A percentile compares a stretch with the other conserved stretches of the same genome.
Conservation (phyloP, 1,140 invertebrate species). For the Zaprionus camerounensis region DNA sequence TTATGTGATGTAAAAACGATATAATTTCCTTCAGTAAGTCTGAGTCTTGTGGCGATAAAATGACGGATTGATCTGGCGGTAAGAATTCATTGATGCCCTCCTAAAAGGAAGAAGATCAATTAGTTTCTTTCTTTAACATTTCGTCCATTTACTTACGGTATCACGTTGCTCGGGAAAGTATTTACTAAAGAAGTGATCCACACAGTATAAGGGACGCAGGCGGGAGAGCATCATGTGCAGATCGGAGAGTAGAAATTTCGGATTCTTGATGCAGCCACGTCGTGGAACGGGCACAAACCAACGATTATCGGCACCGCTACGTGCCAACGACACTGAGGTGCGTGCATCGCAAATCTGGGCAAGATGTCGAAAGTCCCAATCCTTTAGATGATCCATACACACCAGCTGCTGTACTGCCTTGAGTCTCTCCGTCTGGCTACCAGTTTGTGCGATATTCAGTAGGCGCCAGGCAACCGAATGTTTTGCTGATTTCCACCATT, state of each 20-base stretch:
- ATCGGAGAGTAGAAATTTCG: slow-evolving; percentile 75
- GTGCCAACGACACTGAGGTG: slow-evolving; percentile 87
- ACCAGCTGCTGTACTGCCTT: slow-evolving; percentile 84
- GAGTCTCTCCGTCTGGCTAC: slow-evolving; percentile 79
- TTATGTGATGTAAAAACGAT: slow-evolving; percentile 87
- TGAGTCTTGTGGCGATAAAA: slow-evolving; percentile 63
- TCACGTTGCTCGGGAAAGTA: slow-evolving; percentile 76
- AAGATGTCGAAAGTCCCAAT: slow-evolving; percentile 87
- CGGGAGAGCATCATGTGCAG: slow-evolving; percentile 69
- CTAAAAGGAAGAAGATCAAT: slow-evolving; percentile 21
- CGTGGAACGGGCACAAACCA: slow-evolving; percentile 85
- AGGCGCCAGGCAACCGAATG: slow-evolving; percentile 85
- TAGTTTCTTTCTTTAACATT: not conserved
- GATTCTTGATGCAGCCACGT: slow-evolving; percentile 76
- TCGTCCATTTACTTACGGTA: slow-evolving; percentile 51
- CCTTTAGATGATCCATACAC: slow-evolving; percentile 83
- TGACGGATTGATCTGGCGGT: slow-evolving; percentile 63
- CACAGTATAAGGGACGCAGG: slow-evolving; percentile 66
- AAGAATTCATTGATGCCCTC: slow-evolving; percentile 67
- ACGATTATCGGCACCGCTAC: slow-evolving; percentile 85
- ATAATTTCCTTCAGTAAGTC: slow-evolving; percentile 81
- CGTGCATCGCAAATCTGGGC: slow-evolving; percentile 88
- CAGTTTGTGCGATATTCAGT: slow-evolving; percentile 83
- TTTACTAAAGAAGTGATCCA: slow-evolving; percentile 81
- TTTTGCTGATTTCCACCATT: slow-evolving; percentile 85